Conservation (phyloP, 1,140 invertebrate genomes). For the Chionoecetes opilio region DNA sequence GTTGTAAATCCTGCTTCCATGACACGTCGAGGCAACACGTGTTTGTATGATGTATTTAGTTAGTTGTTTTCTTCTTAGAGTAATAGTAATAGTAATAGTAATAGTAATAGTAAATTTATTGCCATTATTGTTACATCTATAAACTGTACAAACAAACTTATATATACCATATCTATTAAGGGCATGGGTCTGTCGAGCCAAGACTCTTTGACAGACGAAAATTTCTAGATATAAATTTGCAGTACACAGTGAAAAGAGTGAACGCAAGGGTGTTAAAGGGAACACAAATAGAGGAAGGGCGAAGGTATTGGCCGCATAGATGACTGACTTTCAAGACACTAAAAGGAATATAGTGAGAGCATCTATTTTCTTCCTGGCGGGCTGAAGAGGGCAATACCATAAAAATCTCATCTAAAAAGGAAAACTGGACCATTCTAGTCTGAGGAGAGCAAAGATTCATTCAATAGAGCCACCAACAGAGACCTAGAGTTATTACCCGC, state of each 20-base stretch:
- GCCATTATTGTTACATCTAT: too few species aligned
- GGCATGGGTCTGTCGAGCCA: too few species aligned
- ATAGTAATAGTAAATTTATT: too few species aligned
- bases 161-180: too few species aligned
- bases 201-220: too few species aligned
- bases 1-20: conserved; percentile 20
- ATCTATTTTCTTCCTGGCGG: not conserved
- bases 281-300: too few species aligned
- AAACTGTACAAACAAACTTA: too few species aligned
- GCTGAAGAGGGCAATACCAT: not conserved
- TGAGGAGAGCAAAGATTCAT: not conserved
- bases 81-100: not conserved
- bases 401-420: not conserved
- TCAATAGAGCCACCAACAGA: not conserved
- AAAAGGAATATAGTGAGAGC: not conserved
- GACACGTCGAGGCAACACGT: not conserved
- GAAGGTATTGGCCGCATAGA: too few species aligned
- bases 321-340: not conserved
- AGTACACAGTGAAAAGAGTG: too few species aligned
- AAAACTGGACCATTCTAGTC: not conserved
- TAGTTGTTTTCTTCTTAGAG: not conserved
- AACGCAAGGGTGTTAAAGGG: too few species aligned
- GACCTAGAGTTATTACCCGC: not conserved
- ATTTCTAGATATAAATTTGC: too few species aligned
- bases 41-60: too few species aligned